Percentiles rank a stretch among this genome's conserved stretches.
Conservation (phyloP, 2,797 vertebrate species). For the Arctocebus calabarensis region DNA sequence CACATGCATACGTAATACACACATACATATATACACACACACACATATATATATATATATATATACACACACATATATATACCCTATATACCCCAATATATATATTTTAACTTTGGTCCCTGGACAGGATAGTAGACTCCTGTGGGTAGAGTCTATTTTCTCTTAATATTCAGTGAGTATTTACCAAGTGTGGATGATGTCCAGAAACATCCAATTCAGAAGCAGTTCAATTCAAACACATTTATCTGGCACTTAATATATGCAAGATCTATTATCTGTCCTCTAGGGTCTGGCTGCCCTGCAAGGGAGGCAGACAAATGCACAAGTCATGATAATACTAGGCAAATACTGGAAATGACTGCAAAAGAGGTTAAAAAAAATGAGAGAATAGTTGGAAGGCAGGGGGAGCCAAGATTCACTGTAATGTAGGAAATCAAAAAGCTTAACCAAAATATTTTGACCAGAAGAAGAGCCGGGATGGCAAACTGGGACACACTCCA, state of each 20-base stretch:
- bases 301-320: constrained; percentile 73
- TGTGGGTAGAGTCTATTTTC: constrained; percentile 75
- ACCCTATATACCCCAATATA: no score
- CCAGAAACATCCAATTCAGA: constrained; percentile 78
- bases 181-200: constrained; percentile 77
- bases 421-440: background rate
- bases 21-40: background rate
- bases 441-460: constrained; percentile 59
- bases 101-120: background rate
- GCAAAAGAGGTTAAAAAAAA: constrained; percentile 62
- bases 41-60: no score
- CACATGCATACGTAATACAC: background rate
- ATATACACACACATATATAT: background rate
- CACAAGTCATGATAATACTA: constrained; percentile 72
- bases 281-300: constrained; percentile 68
- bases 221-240: constrained; percentile 78
- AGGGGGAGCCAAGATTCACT: constrained; percentile 38
- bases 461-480: background rate
- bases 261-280: constrained; percentile 76
- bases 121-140: constrained; percentile 51
- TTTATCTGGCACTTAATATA: constrained; percentile 79
- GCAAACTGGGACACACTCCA: background rate
- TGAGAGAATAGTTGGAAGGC: constrained; percentile 32
- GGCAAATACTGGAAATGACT: constrained; percentile 59
- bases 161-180: constrained; percentile 78